Conservation (phyloP, 1,140 invertebrate genomes). For the Aleiodes sp. region DNA sequence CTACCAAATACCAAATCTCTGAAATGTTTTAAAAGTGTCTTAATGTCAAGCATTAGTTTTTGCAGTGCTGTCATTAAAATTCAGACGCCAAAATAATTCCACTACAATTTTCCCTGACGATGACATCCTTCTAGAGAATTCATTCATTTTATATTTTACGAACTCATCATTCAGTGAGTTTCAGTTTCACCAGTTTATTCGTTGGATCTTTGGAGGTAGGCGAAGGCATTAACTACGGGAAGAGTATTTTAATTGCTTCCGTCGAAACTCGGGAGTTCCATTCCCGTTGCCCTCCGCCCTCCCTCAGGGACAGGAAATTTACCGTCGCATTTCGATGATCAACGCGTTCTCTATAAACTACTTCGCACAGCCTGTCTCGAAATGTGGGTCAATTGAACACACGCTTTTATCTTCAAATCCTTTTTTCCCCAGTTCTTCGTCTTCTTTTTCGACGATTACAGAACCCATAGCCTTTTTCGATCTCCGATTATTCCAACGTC, state of each 20-base stretch:
- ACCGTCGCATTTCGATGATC: conserved; percentile 6
- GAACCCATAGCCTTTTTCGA: background rate
- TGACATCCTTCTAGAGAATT: background rate
- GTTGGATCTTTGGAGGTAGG: background rate
- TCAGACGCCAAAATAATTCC: too few relatives aligned
- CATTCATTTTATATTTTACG: background rate
- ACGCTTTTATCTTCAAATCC: background rate
- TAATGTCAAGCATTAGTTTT: too few relatives aligned
- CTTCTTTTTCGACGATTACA: background rate
- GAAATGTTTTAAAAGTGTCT: too few relatives aligned
- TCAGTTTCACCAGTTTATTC: background rate
- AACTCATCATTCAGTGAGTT: background rate
- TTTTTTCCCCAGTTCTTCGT: background rate
- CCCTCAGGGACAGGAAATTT: conserved; percentile 15
- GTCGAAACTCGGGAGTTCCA: background rate
- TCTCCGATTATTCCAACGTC: conserved; percentile 9
- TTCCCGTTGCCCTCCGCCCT: too few relatives aligned
- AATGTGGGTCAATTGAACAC: conserved; percentile 9
- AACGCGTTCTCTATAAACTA: conserved; percentile 15
- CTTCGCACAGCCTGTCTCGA: background rate
- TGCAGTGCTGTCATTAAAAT: too few relatives aligned
- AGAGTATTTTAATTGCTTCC: conserved; percentile 17
- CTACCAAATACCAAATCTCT: too few relatives aligned
- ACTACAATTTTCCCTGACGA: too few relatives aligned
- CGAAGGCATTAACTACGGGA: background rate